These are phyloP conservation scores for Zaprionus lachaisei DNA, from an alignment of 1,140 invertebrate genomes.

Conservation along the genomic window DNA sequence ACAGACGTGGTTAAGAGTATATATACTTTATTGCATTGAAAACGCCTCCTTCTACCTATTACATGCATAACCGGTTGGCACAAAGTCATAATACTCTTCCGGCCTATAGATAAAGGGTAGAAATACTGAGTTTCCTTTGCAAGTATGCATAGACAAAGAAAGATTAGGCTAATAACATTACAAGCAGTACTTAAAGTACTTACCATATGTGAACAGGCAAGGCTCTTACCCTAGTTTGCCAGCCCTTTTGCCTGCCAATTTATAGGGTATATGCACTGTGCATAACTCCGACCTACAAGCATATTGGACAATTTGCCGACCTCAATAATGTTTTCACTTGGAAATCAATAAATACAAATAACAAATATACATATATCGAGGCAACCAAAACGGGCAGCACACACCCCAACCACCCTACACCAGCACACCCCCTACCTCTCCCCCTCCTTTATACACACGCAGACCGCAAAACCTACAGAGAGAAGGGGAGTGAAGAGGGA, in stretches of 20 bases:
- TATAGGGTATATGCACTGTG: background rate
- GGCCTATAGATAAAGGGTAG: no score
- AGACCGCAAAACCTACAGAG: slow-evolving; percentile 16
- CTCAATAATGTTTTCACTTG: slow-evolving; percentile 82
- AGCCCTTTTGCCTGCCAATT: background rate
- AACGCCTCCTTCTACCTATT: no score
- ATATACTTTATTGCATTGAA: no score
- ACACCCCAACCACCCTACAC: no score
- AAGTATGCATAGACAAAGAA: no score
- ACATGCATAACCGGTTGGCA: no score
- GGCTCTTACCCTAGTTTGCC: no score
- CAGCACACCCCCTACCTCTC: background rate
- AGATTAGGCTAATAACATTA: no score
- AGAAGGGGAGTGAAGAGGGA: background rate
- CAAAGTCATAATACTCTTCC: no score
- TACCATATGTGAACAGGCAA: background rate
- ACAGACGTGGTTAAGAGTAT: no score
- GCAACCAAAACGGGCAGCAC: background rate
- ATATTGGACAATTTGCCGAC: slow-evolving; percentile 56
- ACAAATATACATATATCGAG: slow-evolving; percentile 54
- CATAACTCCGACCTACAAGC: slow-evolving; percentile 26
- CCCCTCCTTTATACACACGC: slow-evolving; percentile 6
- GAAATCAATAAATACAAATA: slow-evolving; percentile 82
- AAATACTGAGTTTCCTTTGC: no score
- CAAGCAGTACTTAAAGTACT: no score